Conservation (phyloP, 2,888 invertebrate genomes). For the Leptinotarsa rubiginosa region DNA sequence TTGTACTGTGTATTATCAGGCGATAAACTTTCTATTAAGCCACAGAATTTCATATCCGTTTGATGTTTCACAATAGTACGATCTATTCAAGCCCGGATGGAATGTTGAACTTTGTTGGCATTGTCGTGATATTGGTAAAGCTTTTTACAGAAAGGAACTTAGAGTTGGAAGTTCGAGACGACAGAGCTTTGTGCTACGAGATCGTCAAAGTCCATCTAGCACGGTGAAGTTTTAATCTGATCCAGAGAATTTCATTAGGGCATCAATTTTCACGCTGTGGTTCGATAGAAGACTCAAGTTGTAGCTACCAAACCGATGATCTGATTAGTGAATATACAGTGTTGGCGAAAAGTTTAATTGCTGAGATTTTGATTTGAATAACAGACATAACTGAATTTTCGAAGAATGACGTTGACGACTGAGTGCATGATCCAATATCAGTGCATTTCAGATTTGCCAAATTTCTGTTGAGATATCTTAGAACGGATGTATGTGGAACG, state of each 20-base stretch:
- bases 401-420: too few species aligned
- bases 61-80: neutral
- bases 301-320: neutral
- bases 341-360: neutral
- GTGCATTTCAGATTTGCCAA: too few species aligned
- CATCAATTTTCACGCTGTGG: constrained; percentile 2
- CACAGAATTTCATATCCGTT: neutral
- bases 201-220: constrained; percentile 56
- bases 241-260: constrained; percentile 56
- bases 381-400: too few species aligned
- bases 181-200: constrained; percentile 53
- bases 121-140: constrained; percentile 49
- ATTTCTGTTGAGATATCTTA: too few species aligned
- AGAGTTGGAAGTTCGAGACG: constrained; percentile 41
- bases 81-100: constrained; percentile 47
- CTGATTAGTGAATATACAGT: neutral
- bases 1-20: too few species aligned
- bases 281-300: neutral
- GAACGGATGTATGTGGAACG: too few species aligned
- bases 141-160: constrained; percentile 11
- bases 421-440: too few species aligned
- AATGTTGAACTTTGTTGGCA: constrained; percentile 45
- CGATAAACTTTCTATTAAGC: neutral
- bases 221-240: constrained; percentile 57
- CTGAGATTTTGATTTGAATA: too few species aligned